Base-by-base conservation (phyloP, 1,140 invertebrate species). In the Leptonema lineaticorne region DNA sequence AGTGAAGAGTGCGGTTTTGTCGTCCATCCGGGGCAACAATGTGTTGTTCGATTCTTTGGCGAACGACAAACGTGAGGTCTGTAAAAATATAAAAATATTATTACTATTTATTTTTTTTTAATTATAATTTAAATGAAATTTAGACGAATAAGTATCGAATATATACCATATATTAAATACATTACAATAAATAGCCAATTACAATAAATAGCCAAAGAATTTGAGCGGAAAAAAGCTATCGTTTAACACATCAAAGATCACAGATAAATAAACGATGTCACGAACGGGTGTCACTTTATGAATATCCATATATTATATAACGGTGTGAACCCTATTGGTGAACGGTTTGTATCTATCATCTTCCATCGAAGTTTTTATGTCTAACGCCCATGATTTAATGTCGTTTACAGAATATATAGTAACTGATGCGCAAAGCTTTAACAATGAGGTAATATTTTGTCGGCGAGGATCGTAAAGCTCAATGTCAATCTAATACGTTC, bases 21-120 rank as follows among this genome's bases (percentile, higher is more conserved):
- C 6, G 85, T 86, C 92, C 92, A 94, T 14, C 92, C 92, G 0
- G 90, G 88, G 82, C 92, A 94, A 79, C 92, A 94, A 75, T 88
- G 89, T 71, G 84, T n/a, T n/a, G n/a, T 88, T 74, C 85, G 84
- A 74, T 84, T 83, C 16, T 79, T 80, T 72, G 87, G 84, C 46
- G 84, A 83, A 70, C 90, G 85, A 76, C 92, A 94, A 6, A 93
- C 88, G 78, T 94, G 92, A 2, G 91, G 90, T 60, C 90, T 91
- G 84, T 2, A 87, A 87, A 62, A 76, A 75, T 37, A 69, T 75
- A 68, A 69, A 62, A 28, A 64, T 11, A 58, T 29, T 24, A 29
- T 3, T 53, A 22, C 11, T 7, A 48, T 56, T 8, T 24, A 56
- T 26, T 7, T 56, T 56, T 56, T 50, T 20, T 5, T 16, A n/a